These are phyloP conservation scores for Athripsodes cinereus DNA, from an alignment of 2,888 invertebrate species.

Conservation along the genomic window DNA sequence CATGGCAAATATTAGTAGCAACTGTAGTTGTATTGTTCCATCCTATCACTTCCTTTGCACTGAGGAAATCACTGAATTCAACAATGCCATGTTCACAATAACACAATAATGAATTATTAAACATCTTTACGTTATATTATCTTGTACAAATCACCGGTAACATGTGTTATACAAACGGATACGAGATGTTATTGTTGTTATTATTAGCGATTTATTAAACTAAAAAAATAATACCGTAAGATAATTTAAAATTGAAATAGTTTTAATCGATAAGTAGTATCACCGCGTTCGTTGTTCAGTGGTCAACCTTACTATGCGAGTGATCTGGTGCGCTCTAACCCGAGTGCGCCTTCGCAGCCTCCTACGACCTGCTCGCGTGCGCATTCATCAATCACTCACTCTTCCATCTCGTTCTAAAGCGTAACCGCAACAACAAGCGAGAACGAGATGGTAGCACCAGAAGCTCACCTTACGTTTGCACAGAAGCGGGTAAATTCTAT, in stretches of 20 bases:
- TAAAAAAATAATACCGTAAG: too few relatives aligned
- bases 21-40: neutral
- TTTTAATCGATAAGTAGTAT: constrained; percentile 23
- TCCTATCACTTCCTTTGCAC: constrained; percentile 11
- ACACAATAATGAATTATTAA: neutral
- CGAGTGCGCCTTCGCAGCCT: constrained; percentile 16
- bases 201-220: too few relatives aligned
- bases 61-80: constrained; percentile 10
- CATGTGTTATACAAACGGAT: too few relatives aligned
- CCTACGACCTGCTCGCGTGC: constrained; percentile 19
- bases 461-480: constrained; percentile 25
- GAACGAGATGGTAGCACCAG: constrained; percentile 13
- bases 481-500: constrained; percentile 24
- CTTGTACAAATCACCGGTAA: too few relatives aligned
- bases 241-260: neutral
- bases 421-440: neutral
- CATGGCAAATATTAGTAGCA: too few relatives aligned
- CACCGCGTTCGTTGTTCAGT: constrained; percentile 24
- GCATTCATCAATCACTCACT: constrained; percentile 23
- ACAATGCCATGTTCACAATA: constrained; percentile 5
- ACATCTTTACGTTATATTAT: too few relatives aligned
- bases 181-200: too few relatives aligned
- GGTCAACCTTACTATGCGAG: constrained; percentile 20
- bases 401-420: constrained; percentile 15
- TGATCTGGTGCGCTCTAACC: constrained; percentile 15